Evolutionary conservation across 92 coral and sea anemone species (phyloP).

Genomic region (Diadumene lineata): DNA sequence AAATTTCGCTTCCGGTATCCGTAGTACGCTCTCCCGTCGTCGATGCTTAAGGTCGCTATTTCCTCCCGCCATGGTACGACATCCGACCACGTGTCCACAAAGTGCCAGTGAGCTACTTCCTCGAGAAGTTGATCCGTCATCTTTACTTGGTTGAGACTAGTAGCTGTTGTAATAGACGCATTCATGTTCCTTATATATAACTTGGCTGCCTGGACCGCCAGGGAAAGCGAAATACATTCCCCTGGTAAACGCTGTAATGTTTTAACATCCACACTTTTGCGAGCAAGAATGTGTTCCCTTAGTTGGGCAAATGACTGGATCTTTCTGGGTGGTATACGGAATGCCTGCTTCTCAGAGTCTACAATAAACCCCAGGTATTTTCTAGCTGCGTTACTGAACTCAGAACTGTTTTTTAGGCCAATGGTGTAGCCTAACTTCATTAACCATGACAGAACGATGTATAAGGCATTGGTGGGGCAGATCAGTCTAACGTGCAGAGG

Average conservation of each 20-base stretch:
- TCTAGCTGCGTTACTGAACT: background rate
- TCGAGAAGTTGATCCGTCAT: no score
- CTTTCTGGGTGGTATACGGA: background rate
- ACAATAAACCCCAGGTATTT: background rate
- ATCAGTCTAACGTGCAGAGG: no score
- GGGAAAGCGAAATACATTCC: background rate
- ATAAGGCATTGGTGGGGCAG: no score
- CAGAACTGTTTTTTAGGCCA: background rate
- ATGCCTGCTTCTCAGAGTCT: constrained; percentile 7
- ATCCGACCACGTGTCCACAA: no score
- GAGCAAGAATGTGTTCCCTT: constrained; percentile 4
- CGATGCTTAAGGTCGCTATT: background rate
- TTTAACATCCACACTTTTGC: background rate
- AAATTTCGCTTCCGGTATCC: background rate
- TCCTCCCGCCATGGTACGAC: no score
- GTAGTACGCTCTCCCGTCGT: background rate
- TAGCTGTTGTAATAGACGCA: no score
- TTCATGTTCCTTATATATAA: background rate
- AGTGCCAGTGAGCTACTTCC: no score
- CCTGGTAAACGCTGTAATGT: constrained; percentile 12
- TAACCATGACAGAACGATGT: background rate
- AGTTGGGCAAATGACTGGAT: background rate
- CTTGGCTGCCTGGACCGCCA: constrained; percentile 11
- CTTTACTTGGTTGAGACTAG: no score
- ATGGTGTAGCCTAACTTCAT: background rate